Evolutionary conservation across 2,797 vertebrate genomes (phyloP).

Genomic region (Benthosema pterotum): DNA sequence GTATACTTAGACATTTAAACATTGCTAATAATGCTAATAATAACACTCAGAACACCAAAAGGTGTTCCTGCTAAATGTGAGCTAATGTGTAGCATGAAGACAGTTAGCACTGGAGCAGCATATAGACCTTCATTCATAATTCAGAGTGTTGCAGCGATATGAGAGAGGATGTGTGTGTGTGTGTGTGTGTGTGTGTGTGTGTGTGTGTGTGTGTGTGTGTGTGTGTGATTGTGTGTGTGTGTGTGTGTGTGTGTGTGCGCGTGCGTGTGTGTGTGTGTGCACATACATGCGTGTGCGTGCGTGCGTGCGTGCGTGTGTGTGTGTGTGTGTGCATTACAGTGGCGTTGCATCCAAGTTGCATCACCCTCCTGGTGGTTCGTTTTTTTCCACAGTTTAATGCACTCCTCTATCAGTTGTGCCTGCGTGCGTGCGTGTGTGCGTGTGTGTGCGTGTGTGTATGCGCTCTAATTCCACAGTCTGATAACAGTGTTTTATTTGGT

Average conservation of each 20-base stretch:
- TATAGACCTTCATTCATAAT: constrained; percentile 77
- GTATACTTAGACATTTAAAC: too few relatives aligned
- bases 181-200: too few relatives aligned
- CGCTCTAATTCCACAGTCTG: constrained; percentile 74
- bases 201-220: too few relatives aligned
- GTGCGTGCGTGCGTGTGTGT: too few relatives aligned
- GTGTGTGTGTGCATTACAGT: constrained; percentile 73
- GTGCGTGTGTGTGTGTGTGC: too few relatives aligned
- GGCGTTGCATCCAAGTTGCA: constrained; percentile 76
- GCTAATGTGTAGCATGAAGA: constrained; percentile 44
- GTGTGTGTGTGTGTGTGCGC: too few relatives aligned
- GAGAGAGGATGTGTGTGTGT: constrained; percentile 52
- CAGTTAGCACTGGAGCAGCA: constrained; percentile 56
- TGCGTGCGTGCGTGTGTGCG: constrained; percentile 34
- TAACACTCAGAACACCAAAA: too few relatives aligned
- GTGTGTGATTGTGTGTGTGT: too few relatives aligned
- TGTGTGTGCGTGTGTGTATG: constrained; percentile 20
- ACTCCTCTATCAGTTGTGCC: constrained; percentile 69
- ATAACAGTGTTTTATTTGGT: constrained; percentile 70
- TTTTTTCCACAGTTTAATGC: constrained; percentile 70
- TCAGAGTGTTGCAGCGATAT: constrained; percentile 75
- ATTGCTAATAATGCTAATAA: too few relatives aligned
- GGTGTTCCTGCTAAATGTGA: too few relatives aligned
- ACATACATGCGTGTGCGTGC: too few relatives aligned
- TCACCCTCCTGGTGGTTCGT: constrained; percentile 73